Conservation (phyloP, 92 coral and sea anemone genomes). For the Epizoanthus illoricatus region DNA sequence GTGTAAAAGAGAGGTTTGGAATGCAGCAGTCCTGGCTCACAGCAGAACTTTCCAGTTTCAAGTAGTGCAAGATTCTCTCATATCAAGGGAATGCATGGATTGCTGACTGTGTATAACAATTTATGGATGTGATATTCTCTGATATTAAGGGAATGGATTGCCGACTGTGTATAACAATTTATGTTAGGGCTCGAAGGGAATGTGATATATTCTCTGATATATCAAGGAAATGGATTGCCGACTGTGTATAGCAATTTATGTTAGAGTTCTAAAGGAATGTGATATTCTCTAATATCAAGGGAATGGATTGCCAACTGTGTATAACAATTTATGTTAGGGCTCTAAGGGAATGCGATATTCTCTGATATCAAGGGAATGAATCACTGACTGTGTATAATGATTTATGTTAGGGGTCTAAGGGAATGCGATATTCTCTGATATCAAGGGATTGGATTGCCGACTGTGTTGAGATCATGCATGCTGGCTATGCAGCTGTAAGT, state of each 20-base stretch:
- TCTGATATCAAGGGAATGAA: slow-evolving; percentile 84
- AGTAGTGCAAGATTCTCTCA: too few relatives aligned
- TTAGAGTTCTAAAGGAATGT: slow-evolving; percentile 49
- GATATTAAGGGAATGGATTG: slow-evolving; percentile 86
- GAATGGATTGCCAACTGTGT: too few relatives aligned
- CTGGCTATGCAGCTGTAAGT: slow-evolving; percentile 84
- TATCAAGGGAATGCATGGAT: slow-evolving; percentile 95
- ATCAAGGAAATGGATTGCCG: slow-evolving; percentile 91
- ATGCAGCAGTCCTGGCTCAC: too few relatives aligned
- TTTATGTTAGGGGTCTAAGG: slow-evolving; percentile 60
- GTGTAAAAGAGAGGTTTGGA: too few relatives aligned
- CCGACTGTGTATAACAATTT: slow-evolving; percentile 66
- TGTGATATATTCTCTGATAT: slow-evolving; percentile 79
- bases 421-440: slow-evolving; percentile 79
- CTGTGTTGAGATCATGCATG: slow-evolving; percentile 76
- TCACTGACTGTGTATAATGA: slow-evolving; percentile 70
- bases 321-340: slow-evolving; percentile 47
- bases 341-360: slow-evolving; percentile 77
- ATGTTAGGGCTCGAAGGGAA: slow-evolving; percentile 66
- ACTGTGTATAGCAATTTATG: slow-evolving; percentile 53
- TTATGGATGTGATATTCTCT: slow-evolving; percentile 79
- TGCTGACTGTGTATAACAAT: slow-evolving; percentile 79
- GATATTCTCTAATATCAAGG: too few relatives aligned
- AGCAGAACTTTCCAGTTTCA: too few relatives aligned
- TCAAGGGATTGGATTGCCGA: slow-evolving; percentile 93